phyloP scores from a whole-genome alignment of 2,113 vertebrate genomes.

The Burhinus oedicnemus region DNA sequence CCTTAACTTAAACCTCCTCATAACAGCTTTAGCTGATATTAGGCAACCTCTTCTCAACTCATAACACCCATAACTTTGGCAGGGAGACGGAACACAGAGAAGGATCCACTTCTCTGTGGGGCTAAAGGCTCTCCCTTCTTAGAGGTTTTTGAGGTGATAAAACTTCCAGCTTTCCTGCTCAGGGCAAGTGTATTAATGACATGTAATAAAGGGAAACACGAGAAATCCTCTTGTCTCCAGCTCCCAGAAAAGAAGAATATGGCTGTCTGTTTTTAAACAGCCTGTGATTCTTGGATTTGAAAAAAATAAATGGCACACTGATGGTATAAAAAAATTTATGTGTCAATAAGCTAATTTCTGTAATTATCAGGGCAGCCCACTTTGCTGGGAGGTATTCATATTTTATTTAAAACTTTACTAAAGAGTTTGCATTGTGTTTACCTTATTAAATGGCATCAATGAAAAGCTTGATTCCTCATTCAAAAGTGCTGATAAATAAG shows the following conservation, averaged over 20 bases:
- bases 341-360: neutral
- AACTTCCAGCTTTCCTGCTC: neutral
- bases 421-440: neutral
- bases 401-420: constrained; percentile 6
- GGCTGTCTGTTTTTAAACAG: neutral
- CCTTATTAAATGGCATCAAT: neutral
- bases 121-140: neutral
- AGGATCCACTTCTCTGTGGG: neutral
- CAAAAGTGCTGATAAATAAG: no score
- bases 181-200: neutral
- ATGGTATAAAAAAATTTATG: neutral
- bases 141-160: neutral
- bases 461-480: neutral
- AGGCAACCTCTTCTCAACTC: neutral
- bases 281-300: neutral
- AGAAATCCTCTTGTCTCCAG: neutral
- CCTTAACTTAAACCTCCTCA: neutral
- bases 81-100: neutral
- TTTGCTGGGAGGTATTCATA: neutral
- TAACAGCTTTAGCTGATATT: neutral
- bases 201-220: neutral
- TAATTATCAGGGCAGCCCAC: neutral
- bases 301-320: neutral
- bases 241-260: neutral
- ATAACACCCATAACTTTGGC: neutral